These are phyloP conservation scores for Nowickia ferox DNA, from an alignment of 2,888 invertebrate genomes.

Conservation along the genomic window DNA sequence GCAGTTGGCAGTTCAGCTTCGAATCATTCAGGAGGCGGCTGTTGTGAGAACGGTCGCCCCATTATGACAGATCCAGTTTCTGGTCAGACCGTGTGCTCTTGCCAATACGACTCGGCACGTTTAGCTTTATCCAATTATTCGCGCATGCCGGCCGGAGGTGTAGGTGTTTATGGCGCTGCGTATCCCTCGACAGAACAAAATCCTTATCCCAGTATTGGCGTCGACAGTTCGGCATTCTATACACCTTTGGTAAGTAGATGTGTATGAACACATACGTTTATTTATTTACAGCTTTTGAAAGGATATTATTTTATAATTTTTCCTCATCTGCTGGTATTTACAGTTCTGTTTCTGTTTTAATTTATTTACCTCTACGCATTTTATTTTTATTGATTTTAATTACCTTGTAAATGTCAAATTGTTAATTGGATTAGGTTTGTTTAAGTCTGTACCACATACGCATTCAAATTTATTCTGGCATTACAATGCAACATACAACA, in stretches of 20 bases:
- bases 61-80: conserved; percentile 96
- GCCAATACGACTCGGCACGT: conserved; percentile 95
- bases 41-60: conserved; percentile 96
- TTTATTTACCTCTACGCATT: conserved; percentile 19
- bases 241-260: conserved; percentile 93
- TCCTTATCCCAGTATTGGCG: conserved; percentile 95
- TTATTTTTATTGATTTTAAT: conserved; percentile 53
- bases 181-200: conserved; percentile 96
- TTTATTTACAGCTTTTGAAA: background rate
- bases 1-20: conserved; percentile 56
- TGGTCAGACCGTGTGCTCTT: conserved; percentile 96
- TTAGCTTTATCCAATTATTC: conserved; percentile 91
- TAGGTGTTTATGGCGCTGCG: conserved; percentile 92
- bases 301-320: background rate
- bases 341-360: conserved; percentile 3
- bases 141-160: conserved; percentile 89
- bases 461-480: conserved; percentile 20
- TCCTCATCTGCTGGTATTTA: background rate
- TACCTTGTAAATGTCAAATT: conserved; percentile 70
- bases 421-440: conserved; percentile 77
- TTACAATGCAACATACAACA: conserved; percentile 19
- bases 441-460: conserved; percentile 48
- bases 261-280: background rate
- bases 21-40: conserved; percentile 80
- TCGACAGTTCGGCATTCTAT: conserved; percentile 97